phyloP scores from a whole-genome alignment of 2,888 invertebrate species.

The Ennomos quercinarius region DNA sequence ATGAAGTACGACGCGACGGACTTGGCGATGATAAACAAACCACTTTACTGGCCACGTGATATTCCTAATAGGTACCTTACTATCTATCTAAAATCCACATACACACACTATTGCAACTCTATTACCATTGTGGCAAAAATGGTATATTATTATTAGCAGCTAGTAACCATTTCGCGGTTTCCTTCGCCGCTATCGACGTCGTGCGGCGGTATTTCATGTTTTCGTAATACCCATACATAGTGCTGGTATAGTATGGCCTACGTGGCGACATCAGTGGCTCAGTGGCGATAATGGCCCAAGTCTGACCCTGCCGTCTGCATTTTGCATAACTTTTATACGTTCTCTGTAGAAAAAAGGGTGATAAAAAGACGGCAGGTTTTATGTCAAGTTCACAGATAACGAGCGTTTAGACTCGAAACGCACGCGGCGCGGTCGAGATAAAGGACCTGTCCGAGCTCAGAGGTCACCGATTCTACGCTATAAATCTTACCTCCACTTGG shows the following conservation, averaged over 20 bases:
- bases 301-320: conserved; percentile 1
- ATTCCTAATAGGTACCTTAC: not conserved
- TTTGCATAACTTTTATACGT: not conserved
- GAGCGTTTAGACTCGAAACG: conserved; percentile 21
- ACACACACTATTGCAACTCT: too few relatives aligned
- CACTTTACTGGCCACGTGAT: conserved; percentile 10
- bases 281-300: not conserved
- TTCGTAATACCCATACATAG: not conserved
- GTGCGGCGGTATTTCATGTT: conserved; percentile 8
- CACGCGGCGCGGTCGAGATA: conserved; percentile 22
- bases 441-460: conserved; percentile 16
- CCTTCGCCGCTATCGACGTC: conserved; percentile 3
- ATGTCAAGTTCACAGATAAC: conserved; percentile 41
- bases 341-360: conserved; percentile 23
- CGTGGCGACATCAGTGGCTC: not conserved
- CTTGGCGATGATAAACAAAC: conserved; percentile 18
- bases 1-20: not conserved
- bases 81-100: not conserved
- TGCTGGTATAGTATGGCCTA: too few relatives aligned
- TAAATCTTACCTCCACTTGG: conserved; percentile 5
- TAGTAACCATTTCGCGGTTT: conserved; percentile 12
- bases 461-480: conserved; percentile 13
- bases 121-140: too few relatives aligned
- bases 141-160: too few relatives aligned
- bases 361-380: conserved; percentile 29